phyloP scores from a whole-genome alignment of 2,888 invertebrate species.

The Endotricha flammealis region DNA sequence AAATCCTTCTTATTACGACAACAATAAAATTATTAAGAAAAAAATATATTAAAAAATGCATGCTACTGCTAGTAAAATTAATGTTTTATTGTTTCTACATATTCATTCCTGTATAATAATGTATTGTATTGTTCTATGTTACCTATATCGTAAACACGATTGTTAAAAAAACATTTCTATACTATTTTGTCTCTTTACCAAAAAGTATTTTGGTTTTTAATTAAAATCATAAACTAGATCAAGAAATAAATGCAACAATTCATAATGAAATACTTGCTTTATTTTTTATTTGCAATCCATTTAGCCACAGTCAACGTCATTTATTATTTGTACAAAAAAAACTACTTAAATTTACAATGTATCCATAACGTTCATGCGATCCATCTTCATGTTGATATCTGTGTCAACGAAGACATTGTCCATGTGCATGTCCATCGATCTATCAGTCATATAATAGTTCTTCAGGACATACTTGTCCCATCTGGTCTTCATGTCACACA shows the following conservation, averaged over 20 bases:
- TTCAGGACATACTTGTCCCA: slow-evolving; percentile 59
- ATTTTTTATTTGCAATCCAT: slow-evolving; percentile 16
- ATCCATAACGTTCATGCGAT: slow-evolving; percentile 15
- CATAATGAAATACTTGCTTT: slow-evolving; percentile 10
- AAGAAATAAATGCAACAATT: slow-evolving; percentile 4
- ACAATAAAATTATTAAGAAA: too few relatives aligned
- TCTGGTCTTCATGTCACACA: slow-evolving; percentile 62
- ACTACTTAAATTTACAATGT: not conserved
- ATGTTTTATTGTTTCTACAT: too few relatives aligned
- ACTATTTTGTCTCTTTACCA: too few relatives aligned
- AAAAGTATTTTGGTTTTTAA: too few relatives aligned
- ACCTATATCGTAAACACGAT: too few relatives aligned
- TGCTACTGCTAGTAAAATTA: too few relatives aligned
- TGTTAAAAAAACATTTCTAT: too few relatives aligned
- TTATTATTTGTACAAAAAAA: not conserved
- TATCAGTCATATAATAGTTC: slow-evolving; percentile 47
- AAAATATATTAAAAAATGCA: too few relatives aligned
- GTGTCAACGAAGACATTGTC: slow-evolving; percentile 39
- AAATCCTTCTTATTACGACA: too few relatives aligned
- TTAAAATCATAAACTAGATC: not conserved
- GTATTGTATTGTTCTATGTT: too few relatives aligned
- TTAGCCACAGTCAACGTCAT: slow-evolving; percentile 1
- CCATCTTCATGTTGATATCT: slow-evolving; percentile 32
- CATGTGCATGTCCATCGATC: slow-evolving; percentile 41
- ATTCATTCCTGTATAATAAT: too few relatives aligned